These are phyloP conservation scores for Sinohyriopsis cumingii DNA, from an alignment of 2,888 invertebrate genomes.

Conservation along the genomic window DNA sequence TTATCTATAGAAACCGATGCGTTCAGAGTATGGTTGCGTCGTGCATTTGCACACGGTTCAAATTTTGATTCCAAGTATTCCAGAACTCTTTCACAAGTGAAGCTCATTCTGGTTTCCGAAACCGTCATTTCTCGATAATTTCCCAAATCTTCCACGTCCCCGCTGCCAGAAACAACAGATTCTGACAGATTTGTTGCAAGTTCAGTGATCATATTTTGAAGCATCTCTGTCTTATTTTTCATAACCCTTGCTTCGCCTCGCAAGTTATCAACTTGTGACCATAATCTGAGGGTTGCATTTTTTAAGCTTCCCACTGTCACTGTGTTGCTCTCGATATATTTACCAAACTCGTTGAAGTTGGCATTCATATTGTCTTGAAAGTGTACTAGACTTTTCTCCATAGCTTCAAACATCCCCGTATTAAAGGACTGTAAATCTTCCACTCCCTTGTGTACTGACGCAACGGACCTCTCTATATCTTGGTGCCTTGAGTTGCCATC, in stretches of 20 bases:
- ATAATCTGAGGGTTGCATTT: slow-evolving; percentile 23
- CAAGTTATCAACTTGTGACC: slow-evolving; percentile 8
- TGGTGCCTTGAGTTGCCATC: slow-evolving; percentile 41
- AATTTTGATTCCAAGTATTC: slow-evolving; percentile 29
- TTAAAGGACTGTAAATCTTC: slow-evolving; percentile 41
- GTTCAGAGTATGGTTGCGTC: slow-evolving; percentile 11
- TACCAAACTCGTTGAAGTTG: slow-evolving; percentile 18
- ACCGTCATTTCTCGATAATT: slow-evolving; percentile 15
- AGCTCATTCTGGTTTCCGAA: slow-evolving; percentile 9
- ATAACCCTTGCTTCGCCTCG: slow-evolving; percentile 11
- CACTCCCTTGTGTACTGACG: slow-evolving; percentile 43
- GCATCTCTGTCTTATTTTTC: slow-evolving; percentile 17
- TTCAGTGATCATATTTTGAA: slow-evolving; percentile 13
- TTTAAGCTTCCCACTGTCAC: slow-evolving; percentile 12
- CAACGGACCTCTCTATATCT: slow-evolving; percentile 35
- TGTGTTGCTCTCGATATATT: slow-evolving; percentile 19
- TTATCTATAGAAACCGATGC: slow-evolving; percentile 7
- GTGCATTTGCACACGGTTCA: slow-evolving; percentile 16
- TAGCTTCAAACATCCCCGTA: slow-evolving; percentile 47
- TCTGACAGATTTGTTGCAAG: slow-evolving; percentile 9
- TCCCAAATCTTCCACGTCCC: slow-evolving; percentile 2
- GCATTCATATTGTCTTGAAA: slow-evolving; percentile 27
- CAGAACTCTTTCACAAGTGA: slow-evolving; percentile 27
- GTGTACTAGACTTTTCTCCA: slow-evolving; percentile 46
- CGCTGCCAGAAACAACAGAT: slow-evolving; percentile 1